Base-by-base conservation (phyloP, 2,888 invertebrate species). In the Thalpophila matura region DNA sequence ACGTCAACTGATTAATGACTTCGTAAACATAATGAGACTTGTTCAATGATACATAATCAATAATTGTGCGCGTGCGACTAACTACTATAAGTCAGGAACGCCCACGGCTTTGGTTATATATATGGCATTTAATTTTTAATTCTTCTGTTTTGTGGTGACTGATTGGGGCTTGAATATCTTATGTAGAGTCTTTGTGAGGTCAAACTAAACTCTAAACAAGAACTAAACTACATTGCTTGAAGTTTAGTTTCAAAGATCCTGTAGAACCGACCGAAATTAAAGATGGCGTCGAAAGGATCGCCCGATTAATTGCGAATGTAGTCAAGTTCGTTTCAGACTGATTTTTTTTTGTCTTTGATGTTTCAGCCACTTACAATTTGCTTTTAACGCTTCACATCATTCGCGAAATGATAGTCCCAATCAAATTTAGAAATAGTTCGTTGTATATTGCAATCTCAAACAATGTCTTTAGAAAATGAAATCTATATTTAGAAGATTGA, bases 1-100 rank as follows among this genome's bases (percentile, higher is more conserved):
- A 90, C 89, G 88, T 87, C 83, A 84, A 59, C 88, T 91, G 91
- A 92, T 91, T 89, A 91, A 93, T 92, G 90, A 85, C 83, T 88
- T 88, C 87, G 86, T 88, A 86, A 87, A 81, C 81, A 86, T 92
- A 92, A 93, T 92, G 91, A 91, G 91, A 84, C 89, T 84, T 72
- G 82, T 83, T 77, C 84, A 84, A 87, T 84, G 89, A 89, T 89
- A 85, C 84, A 85, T 85, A 86, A 89, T 91, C 89, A 88, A 90
- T 90, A 91, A 84, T 85, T 85, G 86, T 85, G 79, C 81, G 58
- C 74, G 80, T 81, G 81, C 82, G 77, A 59, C 73, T 42, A 47
- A 72, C 73, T 62, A 60, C 56, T 56, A 65, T 65, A 66, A 64
- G 62, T 62, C 51, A 64, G 20, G 7, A 67, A 84, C 87, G 83